Evolutionary conservation across 2,797 vertebrate genomes (phyloP).

Genomic region (Botia kubotai): DNA sequence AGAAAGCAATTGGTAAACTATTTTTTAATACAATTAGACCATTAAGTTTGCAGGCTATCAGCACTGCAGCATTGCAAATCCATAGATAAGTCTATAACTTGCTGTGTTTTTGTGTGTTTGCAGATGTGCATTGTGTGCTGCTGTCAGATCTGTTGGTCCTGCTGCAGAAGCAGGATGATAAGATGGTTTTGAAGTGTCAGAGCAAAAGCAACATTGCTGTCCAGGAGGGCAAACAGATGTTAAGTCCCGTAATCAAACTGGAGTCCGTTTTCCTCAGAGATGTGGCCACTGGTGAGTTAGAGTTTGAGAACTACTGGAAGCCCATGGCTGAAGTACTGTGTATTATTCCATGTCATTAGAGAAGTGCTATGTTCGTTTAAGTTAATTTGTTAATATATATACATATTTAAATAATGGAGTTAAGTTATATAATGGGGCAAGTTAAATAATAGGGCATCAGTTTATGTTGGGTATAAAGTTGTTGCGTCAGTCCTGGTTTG

Average conservation of each 20-base stretch:
- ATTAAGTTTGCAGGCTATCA: not conserved
- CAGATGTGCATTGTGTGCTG: slow-evolving; percentile 88
- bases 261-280: slow-evolving; percentile 88
- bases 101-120: not conserved
- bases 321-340: too few species aligned
- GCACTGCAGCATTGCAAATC: not conserved
- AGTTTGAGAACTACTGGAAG: not conserved
- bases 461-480: too few species aligned
- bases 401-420: too few species aligned
- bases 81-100: not conserved
- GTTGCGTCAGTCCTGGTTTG: not conserved
- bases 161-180: slow-evolving; percentile 89
- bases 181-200: slow-evolving; percentile 89
- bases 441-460: too few species aligned
- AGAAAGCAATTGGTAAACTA: slow-evolving; percentile 87
- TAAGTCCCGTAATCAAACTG: slow-evolving; percentile 90
- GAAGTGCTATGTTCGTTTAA: too few species aligned
- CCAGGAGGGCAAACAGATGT: slow-evolving; percentile 89
- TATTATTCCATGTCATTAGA: too few species aligned
- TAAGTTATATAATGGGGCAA: too few species aligned
- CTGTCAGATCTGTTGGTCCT: slow-evolving; percentile 88
- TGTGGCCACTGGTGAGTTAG: slow-evolving; percentile 86
- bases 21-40: not conserved
- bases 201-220: slow-evolving; percentile 83
- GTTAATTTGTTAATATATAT: too few species aligned